A percentile compares a stretch with the other conserved stretches of the same genome.
Evolutionary conservation across 1,140 invertebrate genomes (phyloP).

Genomic region (Brachionus plicatilis): DNA sequence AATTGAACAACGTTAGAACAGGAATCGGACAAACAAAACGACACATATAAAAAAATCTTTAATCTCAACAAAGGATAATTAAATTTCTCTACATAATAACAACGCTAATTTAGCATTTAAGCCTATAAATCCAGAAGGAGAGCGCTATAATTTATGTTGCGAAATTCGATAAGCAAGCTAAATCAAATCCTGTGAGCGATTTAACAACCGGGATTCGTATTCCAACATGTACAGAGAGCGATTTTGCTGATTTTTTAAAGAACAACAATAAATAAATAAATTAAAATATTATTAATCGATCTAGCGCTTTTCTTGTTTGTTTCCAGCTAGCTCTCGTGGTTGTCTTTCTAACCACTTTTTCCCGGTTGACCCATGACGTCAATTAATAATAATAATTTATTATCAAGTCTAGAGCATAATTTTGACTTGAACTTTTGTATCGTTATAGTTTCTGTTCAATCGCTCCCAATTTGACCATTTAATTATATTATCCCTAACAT

Average conservation of each 20-base stretch:
- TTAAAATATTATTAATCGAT: background rate
- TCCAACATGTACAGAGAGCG: background rate
- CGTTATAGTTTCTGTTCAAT: background rate
- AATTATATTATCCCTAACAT: conserved; percentile 10
- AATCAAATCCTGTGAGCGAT: background rate
- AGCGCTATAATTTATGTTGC: background rate
- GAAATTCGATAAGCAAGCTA: background rate
- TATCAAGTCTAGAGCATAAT: background rate
- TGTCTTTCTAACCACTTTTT: background rate
- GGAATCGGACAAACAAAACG: background rate
- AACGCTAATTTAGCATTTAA: background rate
- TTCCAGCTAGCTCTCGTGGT: background rate
- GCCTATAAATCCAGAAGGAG: background rate
- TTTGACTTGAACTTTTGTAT: conserved; percentile 3
- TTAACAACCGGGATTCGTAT: background rate
- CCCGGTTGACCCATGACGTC: background rate
- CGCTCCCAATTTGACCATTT: conserved; percentile 1
- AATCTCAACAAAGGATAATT: background rate
- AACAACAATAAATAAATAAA: background rate
- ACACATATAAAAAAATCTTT: background rate
- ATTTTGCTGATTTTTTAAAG: background rate
- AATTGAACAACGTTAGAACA: background rate
- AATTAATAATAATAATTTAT: background rate
- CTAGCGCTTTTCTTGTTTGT: background rate
- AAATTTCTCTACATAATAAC: background rate